These are phyloP conservation scores for Chrysolina americana DNA, from an alignment of 2,888 invertebrate genomes.

Conservation along the genomic window DNA sequence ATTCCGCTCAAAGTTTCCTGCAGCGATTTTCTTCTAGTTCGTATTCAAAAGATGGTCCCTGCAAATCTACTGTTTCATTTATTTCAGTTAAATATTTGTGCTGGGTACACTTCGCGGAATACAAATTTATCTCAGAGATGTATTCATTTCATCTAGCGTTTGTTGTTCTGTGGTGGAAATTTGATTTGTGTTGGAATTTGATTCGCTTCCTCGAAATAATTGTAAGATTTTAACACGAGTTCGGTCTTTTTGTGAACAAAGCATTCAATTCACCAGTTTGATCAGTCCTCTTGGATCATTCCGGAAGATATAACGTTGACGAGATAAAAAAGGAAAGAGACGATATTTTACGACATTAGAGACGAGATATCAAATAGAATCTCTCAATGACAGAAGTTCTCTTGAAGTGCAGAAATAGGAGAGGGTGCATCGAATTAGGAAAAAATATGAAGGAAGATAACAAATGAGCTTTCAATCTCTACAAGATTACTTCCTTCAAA, in stretches of 20 bases:
- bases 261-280: neutral
- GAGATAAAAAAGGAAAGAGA: too few species aligned
- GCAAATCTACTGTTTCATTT: conserved; percentile 42
- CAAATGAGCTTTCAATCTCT: too few species aligned
- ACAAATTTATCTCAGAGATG: conserved; percentile 28
- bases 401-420: too few species aligned
- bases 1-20: conserved; percentile 29
- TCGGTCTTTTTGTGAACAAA: neutral
- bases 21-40: conserved; percentile 40
- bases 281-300: neutral
- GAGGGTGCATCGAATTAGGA: too few species aligned
- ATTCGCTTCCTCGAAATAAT: neutral
- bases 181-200: conserved; percentile 4
- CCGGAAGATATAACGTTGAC: too few species aligned
- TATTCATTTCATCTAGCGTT: conserved; percentile 23
- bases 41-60: conserved; percentile 41
- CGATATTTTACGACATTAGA: too few species aligned
- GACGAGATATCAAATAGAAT: too few species aligned
- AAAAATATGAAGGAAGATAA: too few species aligned
- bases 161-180: conserved; percentile 20
- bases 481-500: too few species aligned
- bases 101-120: conserved; percentile 29
- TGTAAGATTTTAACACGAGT: conserved; percentile 9
- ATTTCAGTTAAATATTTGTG: conserved; percentile 42
- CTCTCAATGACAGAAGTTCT: too few species aligned